These are phyloP conservation scores for Idris sp. DNA, from an alignment of 1,140 invertebrate species.

Conservation along the genomic window DNA sequence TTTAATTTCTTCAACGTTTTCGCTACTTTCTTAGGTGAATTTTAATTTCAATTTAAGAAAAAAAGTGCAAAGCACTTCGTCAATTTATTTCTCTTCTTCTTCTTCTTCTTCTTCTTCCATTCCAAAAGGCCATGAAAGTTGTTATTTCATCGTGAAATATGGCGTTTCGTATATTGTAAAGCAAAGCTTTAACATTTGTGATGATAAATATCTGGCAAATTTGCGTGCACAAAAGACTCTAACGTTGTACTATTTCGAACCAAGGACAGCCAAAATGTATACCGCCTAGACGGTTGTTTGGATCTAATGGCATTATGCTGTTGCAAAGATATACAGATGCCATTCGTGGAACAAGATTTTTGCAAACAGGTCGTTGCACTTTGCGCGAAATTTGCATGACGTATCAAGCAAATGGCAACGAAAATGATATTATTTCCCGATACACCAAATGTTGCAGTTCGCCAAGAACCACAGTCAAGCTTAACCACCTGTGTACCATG, in stretches of 20 bases:
- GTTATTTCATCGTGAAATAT: conserved; percentile 36
- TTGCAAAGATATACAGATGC: conserved; percentile 33
- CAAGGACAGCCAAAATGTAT: conserved; percentile 38
- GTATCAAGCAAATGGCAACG: conserved; percentile 23
- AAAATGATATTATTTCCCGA: conserved; percentile 53
- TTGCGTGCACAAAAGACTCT: conserved; percentile 52
- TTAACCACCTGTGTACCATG: conserved; percentile 48
- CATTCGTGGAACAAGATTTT: conserved; percentile 24
- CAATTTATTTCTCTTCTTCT: conserved; percentile 7
- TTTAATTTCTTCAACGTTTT: conserved; percentile 12
- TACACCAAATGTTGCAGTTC: conserved; percentile 34
- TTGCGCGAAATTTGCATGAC: conserved; percentile 30
- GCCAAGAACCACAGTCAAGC: conserved; percentile 28
- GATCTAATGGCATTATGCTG: conserved; percentile 39
- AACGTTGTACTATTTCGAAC: conserved; percentile 27
- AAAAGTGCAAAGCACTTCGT: background rate
- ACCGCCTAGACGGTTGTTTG: conserved; percentile 25
- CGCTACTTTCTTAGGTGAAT: conserved; percentile 1
- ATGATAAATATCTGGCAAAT: conserved; percentile 57
- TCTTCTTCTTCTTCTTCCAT: conserved; percentile 8
- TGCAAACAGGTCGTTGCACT: conserved; percentile 21
- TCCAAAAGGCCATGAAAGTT: conserved; percentile 23
- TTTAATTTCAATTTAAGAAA: conserved; percentile 1
- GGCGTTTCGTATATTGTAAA: conserved; percentile 21
- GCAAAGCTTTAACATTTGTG: conserved; percentile 38